Evolutionary conservation across 1,140 invertebrate species (phyloP), one percentile per base, ranked within the genome.

Genomic region (Battus philenor): DNA sequence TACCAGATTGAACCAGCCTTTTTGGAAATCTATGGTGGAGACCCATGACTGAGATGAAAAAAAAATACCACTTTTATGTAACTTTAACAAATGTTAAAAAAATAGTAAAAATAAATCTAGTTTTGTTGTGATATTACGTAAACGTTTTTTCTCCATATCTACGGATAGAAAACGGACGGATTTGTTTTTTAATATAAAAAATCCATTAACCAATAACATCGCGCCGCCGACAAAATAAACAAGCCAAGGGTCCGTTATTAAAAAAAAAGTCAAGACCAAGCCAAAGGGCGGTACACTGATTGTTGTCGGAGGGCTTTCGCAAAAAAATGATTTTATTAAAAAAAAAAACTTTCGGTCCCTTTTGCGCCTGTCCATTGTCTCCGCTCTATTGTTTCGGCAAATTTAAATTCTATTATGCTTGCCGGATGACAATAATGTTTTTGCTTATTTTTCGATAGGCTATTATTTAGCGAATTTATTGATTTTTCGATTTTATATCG

Each of bases 361-460:
- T 75, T 81, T 81, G 66, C 75, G 65, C 52, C 58, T 46, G 54
- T 46, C 75, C 72, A 84, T 81, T 84, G 80, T 84, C 67, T 77
- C 53, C 51, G 51, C 32, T 44, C 77, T 72, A 81, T 84, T 81
- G 80, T 84, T 68, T 79, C 54, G 60, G 55, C 64, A 61, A 70
- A 74, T 79, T 75, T 60, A 79, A 80, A 78, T 80, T 78, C 79
- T 81, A 80, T 84, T 81, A 84, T 81, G 80, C 65, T 76, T 74
- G 68, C 73, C 80, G 80, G 77, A 81, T 79, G 75, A 78, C 68
- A 67, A 74, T 83, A 83, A 80, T 75, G 75, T 74, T 79, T 83
- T 66, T 64, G 71, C 66, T 78, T 80, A 80, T 80, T 74, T 75
- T 75, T 80, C 65, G 64, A 78, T 80, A 79, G 79, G 17, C 79